Conservation (phyloP, 2,113 vertebrate genomes). For the Clarias batrachus region DNA sequence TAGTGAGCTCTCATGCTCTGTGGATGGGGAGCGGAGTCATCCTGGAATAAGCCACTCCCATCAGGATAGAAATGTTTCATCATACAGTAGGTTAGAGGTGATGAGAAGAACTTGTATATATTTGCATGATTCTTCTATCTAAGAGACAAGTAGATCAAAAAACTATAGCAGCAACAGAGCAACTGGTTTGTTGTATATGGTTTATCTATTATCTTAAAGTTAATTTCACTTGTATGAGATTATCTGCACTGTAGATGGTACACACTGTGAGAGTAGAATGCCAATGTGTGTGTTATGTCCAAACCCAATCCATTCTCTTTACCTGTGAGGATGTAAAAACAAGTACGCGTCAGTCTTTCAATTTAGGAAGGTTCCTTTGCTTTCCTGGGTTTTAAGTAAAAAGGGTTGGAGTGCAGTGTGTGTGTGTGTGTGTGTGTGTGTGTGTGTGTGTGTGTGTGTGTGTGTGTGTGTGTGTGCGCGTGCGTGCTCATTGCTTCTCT, state of each 20-base stretch:
- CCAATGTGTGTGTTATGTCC: neutral
- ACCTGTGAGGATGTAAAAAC: neutral
- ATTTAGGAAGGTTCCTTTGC: conserved; percentile 62
- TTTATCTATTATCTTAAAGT: neutral
- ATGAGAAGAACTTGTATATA: neutral
- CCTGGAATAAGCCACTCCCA: neutral
- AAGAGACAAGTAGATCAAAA: neutral
- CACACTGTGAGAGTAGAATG: neutral
- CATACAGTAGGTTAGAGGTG: neutral
- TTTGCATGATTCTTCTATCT: neutral
- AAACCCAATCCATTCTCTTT: neutral
- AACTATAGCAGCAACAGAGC: neutral
- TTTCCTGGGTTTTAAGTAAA: conserved; percentile 75
- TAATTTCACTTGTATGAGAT: neutral
- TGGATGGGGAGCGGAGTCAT: neutral
- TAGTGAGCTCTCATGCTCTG: neutral
- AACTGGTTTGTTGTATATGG: neutral
- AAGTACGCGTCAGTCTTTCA: conserved; percentile 60
- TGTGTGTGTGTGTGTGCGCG: conserved; percentile 28
- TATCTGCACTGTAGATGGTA: neutral
- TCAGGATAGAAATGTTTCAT: neutral
- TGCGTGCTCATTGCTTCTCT: conserved; percentile 2
- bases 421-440: neutral
- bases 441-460: conserved; percentile 19
- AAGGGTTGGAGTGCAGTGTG: conserved; percentile 68